Conservation (phyloP, 2,113 vertebrate genomes). For the Theropithecus gelada region DNA sequence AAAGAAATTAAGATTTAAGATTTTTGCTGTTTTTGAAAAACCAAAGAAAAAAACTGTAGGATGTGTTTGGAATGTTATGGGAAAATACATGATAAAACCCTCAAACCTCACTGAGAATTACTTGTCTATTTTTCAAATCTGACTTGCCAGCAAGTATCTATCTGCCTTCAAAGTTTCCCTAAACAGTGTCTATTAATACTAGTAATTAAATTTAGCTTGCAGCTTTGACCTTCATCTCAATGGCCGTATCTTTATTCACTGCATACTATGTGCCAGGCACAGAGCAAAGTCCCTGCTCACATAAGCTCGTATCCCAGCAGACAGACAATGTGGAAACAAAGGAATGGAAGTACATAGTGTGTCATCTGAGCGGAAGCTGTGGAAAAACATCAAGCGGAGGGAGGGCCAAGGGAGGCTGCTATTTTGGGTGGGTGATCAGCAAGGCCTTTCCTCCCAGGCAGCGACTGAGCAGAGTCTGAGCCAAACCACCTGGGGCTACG, state of each 20-base stretch:
- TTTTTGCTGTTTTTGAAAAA: conserved; percentile 8
- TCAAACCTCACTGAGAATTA: not conserved
- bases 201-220: not conserved
- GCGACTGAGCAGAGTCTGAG: not conserved
- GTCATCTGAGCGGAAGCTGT: not conserved
- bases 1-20: not conserved
- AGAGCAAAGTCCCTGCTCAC: not conserved
- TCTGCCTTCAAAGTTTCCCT: not conserved
- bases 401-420: not conserved
- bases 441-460: not conserved
- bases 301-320: not conserved
- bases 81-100: not conserved
- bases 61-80: not conserved
- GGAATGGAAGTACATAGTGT: not conserved
- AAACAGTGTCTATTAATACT: not conserved
- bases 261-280: not conserved
- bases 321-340: not conserved
- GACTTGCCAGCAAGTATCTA: not conserved
- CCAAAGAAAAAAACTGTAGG: not conserved
- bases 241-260: not conserved
- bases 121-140: not conserved
- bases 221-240: not conserved
- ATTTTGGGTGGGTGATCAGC: not conserved
- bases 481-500: too few species aligned
- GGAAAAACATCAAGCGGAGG: too few species aligned